Conservation (phyloP, 2,113 vertebrate genomes). For the Felis catus region DNA sequence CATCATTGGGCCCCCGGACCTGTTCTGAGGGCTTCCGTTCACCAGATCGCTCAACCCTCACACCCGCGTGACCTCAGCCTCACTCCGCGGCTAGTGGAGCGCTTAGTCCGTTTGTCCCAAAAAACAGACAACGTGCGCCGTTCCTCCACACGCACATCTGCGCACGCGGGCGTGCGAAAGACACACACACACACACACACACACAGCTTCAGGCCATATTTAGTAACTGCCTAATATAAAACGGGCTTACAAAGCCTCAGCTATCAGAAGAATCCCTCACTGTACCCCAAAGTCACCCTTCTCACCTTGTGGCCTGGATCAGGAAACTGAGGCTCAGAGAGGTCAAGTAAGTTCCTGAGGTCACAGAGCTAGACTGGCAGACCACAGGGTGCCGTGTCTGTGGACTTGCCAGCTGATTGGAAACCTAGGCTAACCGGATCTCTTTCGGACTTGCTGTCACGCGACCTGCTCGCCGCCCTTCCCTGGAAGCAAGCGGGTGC, state of each 20-base stretch:
- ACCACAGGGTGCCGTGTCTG: fast-evolving
- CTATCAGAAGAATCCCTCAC: background rate
- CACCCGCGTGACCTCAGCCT: fast-evolving
- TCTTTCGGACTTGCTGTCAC: background rate
- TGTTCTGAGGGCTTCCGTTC: too few species aligned
- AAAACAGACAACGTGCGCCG: fast-evolving
- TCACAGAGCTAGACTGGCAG: background rate
- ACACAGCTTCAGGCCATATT: background rate
- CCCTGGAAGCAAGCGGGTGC: background rate
- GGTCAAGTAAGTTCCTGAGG: background rate
- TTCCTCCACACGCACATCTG: fast-evolving
- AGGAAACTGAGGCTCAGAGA: slow-evolving; percentile 19
- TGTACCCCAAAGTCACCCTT: background rate
- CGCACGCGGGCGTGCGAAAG: too few species aligned
- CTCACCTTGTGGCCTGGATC: background rate
- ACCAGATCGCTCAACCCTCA: background rate
- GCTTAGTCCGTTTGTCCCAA: too few species aligned
- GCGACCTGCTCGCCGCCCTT: background rate
- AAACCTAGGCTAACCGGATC: background rate
- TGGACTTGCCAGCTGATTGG: background rate
- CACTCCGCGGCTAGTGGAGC: fast-evolving
- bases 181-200: fast-evolving
- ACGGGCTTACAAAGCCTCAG: background rate
- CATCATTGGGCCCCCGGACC: fast-evolving
- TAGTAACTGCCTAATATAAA: too few species aligned